phyloP scores from a whole-genome alignment of 2,113 vertebrate genomes.

The Poeciliopsis occidentalis region DNA sequence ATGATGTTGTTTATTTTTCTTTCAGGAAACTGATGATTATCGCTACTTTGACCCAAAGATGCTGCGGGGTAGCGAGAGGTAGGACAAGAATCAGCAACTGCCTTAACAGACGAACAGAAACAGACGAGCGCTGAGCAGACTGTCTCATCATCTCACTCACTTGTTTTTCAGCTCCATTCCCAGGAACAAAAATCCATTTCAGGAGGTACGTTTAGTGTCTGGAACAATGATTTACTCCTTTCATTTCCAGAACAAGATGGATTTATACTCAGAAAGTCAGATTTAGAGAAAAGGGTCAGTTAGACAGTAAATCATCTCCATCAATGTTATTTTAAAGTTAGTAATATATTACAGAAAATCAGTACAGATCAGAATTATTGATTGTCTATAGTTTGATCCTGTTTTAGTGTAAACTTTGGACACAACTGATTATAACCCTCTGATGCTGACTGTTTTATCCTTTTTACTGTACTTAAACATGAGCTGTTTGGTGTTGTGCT shows the following conservation, averaged over 20 bases:
- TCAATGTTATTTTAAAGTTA: too few relatives aligned
- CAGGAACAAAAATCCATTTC: slow-evolving; percentile 98
- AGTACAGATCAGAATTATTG: neutral
- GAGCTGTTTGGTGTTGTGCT: too few relatives aligned
- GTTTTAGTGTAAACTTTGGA: neutral
- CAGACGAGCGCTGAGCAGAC: neutral
- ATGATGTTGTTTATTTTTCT: neutral
- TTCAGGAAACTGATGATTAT: slow-evolving; percentile 96
- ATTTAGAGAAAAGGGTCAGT: neutral
- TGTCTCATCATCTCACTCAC: slow-evolving; percentile 17
- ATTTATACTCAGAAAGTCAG: neutral
- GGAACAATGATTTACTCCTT: neutral
- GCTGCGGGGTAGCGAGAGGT: slow-evolving; percentile 97
- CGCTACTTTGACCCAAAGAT: slow-evolving; percentile 99
- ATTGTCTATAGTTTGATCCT: neutral
- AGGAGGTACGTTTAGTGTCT: slow-evolving; percentile 85
- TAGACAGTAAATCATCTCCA: neutral
- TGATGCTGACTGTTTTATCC: neutral
- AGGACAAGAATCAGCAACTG: slow-evolving; percentile 16
- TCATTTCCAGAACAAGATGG: neutral
- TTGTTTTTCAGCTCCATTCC: slow-evolving; percentile 87
- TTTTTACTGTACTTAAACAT: too few relatives aligned
- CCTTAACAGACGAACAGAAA: neutral
- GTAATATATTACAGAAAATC: too few relatives aligned
- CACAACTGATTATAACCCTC: neutral